Evolutionary conservation across 2,113 vertebrate genomes (phyloP), one percentile per base, ranked within the genome.

Genomic region (Agapornis roseicollis): DNA sequence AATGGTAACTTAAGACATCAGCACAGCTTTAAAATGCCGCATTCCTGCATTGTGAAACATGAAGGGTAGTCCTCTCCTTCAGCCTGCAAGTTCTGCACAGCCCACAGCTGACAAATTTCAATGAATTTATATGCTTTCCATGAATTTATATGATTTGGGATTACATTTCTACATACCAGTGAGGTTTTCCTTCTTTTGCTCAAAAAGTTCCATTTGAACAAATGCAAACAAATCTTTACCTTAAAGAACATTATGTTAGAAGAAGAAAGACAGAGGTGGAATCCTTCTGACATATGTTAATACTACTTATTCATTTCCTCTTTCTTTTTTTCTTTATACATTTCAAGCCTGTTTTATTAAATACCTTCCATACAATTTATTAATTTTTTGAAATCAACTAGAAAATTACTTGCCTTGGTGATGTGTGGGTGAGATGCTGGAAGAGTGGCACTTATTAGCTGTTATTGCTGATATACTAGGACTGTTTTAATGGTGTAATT

Each of bases 201-300:
- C 49, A 77, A 35, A 77, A 91, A 83, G 63, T 96, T 95, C 41
- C 9, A 17, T 95, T 96, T 96, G 86, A 97, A 94, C 80, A 96
- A 88, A 95, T 88, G 63, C 28, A 91, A 94, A 89, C 52, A 95
- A 89, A 77, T 46, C n/a, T 83, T 80, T 56, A 56, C 69, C 90
- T 90, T 76, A 91, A 95, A 80, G 15, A 66, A 27, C 9, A 47
- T 53, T 35, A 64, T 37, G 17, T 84, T 50, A 89, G 88, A 93
- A 90, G 74, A 84, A 88, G 73, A 92, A 95, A 91, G 83, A 73
- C 49, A 96, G 95, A 93, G 64, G 44, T 52, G 83, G 83, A 63
- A 91, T 61, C 60, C 64, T 97, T 95, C 73, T 93, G 80, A 94
- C 28, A 58, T 80, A 71, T 41, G 60, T 41, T 31, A 80, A 52